phyloP scores from a whole-genome alignment of 2,797 vertebrate genomes.

The Podargus strigoides region DNA sequence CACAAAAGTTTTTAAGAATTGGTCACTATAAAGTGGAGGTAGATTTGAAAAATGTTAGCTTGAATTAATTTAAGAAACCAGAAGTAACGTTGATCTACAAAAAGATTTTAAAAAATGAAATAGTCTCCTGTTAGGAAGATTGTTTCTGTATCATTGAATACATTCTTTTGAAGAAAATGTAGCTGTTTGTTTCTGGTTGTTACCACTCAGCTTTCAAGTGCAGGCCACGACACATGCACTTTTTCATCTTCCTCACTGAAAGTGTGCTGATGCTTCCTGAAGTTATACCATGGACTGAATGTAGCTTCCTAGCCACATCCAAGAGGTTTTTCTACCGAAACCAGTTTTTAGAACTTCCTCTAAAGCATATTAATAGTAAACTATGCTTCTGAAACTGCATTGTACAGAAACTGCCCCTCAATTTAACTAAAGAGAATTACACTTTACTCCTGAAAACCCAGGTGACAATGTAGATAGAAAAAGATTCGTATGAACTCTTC shows the following conservation, averaged over 20 bases:
- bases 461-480: constrained; percentile 2
- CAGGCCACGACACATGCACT: neutral
- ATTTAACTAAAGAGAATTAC: neutral
- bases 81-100: constrained; percentile 11
- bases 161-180: neutral
- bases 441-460: constrained; percentile 22
- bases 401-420: neutral
- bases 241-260: neutral
- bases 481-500: neutral
- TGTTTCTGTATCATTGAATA: neutral
- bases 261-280: neutral
- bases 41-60: constrained; percentile 36
- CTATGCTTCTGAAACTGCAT: neutral
- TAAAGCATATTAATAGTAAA: neutral
- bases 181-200: constrained; percentile 12
- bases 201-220: neutral
- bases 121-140: neutral
- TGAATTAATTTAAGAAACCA: constrained; percentile 29
- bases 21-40: constrained; percentile 60
- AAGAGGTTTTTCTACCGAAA: neutral
- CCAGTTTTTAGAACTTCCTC: neutral
- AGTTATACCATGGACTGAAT: neutral
- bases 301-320: neutral
- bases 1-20: constrained; percentile 4
- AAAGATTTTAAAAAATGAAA: neutral